Evolutionary conservation across 1,140 invertebrate species (phyloP), one percentile per base, ranked within the genome.

Genomic region (Eumaeus atala): DNA sequence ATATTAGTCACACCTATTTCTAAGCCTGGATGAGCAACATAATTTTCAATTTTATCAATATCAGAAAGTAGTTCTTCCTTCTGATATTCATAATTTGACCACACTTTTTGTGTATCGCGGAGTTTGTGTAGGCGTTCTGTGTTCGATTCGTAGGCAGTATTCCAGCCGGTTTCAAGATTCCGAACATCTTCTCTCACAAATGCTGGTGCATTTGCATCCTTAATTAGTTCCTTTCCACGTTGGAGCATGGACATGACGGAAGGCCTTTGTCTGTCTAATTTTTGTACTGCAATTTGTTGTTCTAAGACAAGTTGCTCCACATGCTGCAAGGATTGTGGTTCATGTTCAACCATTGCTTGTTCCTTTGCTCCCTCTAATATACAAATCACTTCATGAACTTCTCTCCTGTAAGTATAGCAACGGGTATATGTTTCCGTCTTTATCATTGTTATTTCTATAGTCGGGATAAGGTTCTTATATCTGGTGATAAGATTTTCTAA

Each of bases 391-490:
- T 96, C 94, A 58, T 92, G 91, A 0, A 98, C 93, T 79, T 96
- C 95, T 68, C 95, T 92, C 47, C 94, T 89, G 74, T 97, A 98
- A 0, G 94, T 94, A 77, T 97, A 97, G 77, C 96, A 97, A 77
- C 95, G 95, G 6, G 95, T 95, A 68, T 96, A 94, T 0, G 96
- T 93, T 65, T 97, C 95, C 1, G 96, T 96, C 81, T 96, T 95
- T 0, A 95, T 93, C 90, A 96, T 94, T 0, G 95, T 96, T 18
- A 96, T 93, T 76, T 98, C 96, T 62, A 98, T 95, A 0, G 93
- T 94, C 1, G 96, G 96, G 66, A 97, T 95, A 0, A 98, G 87
- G 64, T 94, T 94, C 77, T 97, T 96, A 76, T 97, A 97, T 54
- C 95, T 91, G 0, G 92, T 88, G 56, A 98, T 94, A 4, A 98